Base-by-base conservation (phyloP, 1,140 invertebrate genomes). In the Tenebrio molitor region DNA sequence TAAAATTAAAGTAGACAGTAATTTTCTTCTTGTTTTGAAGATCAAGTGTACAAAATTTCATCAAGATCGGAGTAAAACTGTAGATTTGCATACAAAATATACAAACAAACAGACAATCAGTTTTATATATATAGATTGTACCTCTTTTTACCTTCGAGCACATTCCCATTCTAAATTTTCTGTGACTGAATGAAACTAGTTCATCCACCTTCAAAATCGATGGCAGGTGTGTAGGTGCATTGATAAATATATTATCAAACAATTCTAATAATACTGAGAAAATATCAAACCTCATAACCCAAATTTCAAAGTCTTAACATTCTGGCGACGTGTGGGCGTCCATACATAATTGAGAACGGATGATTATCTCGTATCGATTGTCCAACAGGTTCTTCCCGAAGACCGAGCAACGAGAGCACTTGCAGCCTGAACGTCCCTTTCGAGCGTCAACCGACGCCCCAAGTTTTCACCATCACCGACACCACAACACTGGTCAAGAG, bases 351-450 rank as follows among this genome's bases (percentile, higher is more conserved):
- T 46, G 33, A 46, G 10, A 2, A 4, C 0, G 16, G 14, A 23
- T 21, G 25, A 50, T 12, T 69, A n/a, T n/a, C n/a, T n/a, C n/a
- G n/a, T n/a, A n/a, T n/a, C n/a, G n/a, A n/a, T n/a, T n/a, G n/a
- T n/a, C n/a, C n/a, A n/a, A n/a, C n/a, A 81, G 80, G 44, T 36
- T 77, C 76, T 14, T 83, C 81, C 1, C 71, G 81, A 72, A 42
- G 81, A 14, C 67, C 77, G 0, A 83, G 81, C 50, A 76, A 80
- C 39, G 81, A 83, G 33, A 81, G 80, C 64, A 75, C 71, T 1
- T 75, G 73, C 25, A 82, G 80, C 39, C 39, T 81, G 1, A 80
- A 80, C 53, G 74, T 80, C 1, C 80, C 81, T 16, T 74, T 73
- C 69, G 73, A 72, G 21, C 58, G 73, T 7, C 71, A 77, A 39